Evolutionary conservation across 2,113 vertebrate genomes (phyloP).

Genomic region (Heterocephalus glaber): DNA sequence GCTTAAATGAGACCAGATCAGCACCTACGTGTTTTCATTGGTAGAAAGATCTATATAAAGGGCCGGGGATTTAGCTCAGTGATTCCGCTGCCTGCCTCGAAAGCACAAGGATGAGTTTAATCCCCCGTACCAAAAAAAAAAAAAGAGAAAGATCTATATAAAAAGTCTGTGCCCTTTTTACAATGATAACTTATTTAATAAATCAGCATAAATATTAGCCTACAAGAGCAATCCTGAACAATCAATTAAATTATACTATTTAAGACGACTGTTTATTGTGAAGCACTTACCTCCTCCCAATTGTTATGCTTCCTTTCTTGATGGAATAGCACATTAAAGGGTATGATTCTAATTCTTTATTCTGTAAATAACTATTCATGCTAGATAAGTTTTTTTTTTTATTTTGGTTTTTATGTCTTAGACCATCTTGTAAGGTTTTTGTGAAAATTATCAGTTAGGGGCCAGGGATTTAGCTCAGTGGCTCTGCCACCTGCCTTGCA

Average conservation of each 20-base stretch:
- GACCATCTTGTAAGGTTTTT: neutral
- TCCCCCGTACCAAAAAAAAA: too few relatives aligned
- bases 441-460: too few relatives aligned
- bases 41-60: too few relatives aligned
- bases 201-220: constrained; percentile 56
- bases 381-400: constrained; percentile 44
- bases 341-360: constrained; percentile 23
- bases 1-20: constrained; percentile 22
- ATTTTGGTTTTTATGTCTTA: constrained; percentile 50
- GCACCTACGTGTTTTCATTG: constrained; percentile 45
- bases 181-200: constrained; percentile 14
- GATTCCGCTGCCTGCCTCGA: too few relatives aligned
- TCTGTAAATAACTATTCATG: constrained; percentile 24
- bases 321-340: neutral
- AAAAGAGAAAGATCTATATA: too few relatives aligned
- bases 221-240: neutral
- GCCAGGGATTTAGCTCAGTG: too few relatives aligned
- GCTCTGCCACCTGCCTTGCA: too few relatives aligned
- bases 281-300: neutral
- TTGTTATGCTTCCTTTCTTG: neutral
- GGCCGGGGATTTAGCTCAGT: too few relatives aligned
- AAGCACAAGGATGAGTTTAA: too few relatives aligned
- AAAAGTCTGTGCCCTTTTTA: constrained; percentile 51
- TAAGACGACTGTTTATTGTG: neutral
- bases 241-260: neutral